Conservation (phyloP, 2,113 vertebrate species). For the Perca schrenkii region DNA sequence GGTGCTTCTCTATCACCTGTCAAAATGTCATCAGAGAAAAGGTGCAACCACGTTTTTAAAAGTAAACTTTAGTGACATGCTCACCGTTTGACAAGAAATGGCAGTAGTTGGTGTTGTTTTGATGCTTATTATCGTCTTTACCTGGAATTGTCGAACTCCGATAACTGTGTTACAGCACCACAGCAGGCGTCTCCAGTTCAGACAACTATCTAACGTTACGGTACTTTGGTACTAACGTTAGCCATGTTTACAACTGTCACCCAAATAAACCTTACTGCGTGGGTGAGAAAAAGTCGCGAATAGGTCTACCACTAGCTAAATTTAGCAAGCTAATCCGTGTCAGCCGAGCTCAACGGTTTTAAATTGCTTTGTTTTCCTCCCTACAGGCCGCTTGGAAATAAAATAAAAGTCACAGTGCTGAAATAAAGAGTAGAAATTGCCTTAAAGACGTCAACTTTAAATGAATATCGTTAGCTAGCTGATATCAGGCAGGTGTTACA, state of each 20-base stretch:
- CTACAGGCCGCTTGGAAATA: background rate
- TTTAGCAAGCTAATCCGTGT: slow-evolving; percentile 10
- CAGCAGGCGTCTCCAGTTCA: background rate
- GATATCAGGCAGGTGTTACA: background rate
- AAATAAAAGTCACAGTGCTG: too few relatives aligned
- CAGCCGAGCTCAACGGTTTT: background rate
- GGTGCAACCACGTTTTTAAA: background rate
- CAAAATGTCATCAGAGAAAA: background rate
- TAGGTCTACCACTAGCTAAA: background rate
- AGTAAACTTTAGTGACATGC: background rate
- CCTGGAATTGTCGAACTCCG: too few relatives aligned
- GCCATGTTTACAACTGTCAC: background rate
- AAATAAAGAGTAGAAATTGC: background rate
- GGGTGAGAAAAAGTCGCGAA: background rate
- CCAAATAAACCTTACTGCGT: background rate
- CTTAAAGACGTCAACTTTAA: background rate
- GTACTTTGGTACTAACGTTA: background rate
- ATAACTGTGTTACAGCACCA: background rate
- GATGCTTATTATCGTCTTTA: background rate
- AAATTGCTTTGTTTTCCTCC: background rate
- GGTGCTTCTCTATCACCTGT: background rate
- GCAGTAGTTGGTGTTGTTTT: background rate
- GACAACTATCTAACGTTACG: background rate
- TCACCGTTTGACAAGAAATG: too few relatives aligned
- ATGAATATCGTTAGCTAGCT: background rate